These are phyloP conservation scores for Halcyon malimbica DNA, from an alignment of 2,113 vertebrate species.

Conservation along the genomic window DNA sequence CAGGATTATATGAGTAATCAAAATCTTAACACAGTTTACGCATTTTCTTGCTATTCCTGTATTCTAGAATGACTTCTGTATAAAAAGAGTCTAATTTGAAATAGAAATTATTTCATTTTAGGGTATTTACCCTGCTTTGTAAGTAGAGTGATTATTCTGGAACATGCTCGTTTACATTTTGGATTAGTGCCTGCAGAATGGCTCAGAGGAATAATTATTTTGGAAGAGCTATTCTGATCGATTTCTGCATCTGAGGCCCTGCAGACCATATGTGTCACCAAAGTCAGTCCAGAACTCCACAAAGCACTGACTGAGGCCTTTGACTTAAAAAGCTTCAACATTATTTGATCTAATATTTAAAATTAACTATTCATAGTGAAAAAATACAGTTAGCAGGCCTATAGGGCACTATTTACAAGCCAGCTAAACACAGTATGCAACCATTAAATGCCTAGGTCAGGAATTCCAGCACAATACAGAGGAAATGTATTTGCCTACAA, in stretches of 20 bases:
- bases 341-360: neutral
- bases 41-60: constrained; percentile 9
- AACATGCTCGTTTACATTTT: constrained; percentile 47
- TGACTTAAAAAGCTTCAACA: neutral
- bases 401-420: neutral
- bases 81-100: neutral
- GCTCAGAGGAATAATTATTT: constrained; percentile 37
- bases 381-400: neutral
- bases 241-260: constrained; percentile 36
- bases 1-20: constrained; percentile 21
- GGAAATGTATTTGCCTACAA: neutral
- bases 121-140: constrained; percentile 15
- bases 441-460: neutral
- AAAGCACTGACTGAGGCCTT: neutral
- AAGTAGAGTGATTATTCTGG: constrained; percentile 29
- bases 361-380: neutral
- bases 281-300: neutral
- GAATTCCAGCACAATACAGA: neutral
- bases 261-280: neutral
- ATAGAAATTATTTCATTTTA: constrained; percentile 23
- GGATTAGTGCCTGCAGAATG: constrained; percentile 30
- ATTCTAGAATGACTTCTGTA: neutral
- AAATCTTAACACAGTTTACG: neutral
- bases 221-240: constrained; percentile 23
- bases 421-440: neutral